Evolutionary conservation across 2,113 vertebrate species (phyloP).

Genomic region (Lamprologus lemairii): DNA sequence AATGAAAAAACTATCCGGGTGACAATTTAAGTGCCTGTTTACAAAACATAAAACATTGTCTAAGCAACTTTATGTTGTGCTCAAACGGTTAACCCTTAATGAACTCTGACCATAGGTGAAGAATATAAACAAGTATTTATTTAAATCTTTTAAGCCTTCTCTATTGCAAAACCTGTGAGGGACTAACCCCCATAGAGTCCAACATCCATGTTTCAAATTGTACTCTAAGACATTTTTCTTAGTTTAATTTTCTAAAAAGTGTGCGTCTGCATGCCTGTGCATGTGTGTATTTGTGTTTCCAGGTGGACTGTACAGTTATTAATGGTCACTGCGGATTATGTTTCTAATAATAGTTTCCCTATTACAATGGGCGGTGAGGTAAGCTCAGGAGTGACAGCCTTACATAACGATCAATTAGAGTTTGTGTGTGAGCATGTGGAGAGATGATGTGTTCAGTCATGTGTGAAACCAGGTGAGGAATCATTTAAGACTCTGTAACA

Average conservation of each 20-base stretch:
- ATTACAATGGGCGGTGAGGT: conserved; percentile 30
- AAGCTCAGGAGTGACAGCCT: conserved; percentile 2
- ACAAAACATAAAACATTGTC: not conserved
- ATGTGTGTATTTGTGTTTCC: not conserved
- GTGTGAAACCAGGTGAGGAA: not conserved
- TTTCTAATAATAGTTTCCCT: conserved; percentile 47
- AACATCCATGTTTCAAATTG: not conserved
- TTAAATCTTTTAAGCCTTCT: not conserved
- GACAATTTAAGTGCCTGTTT: not conserved
- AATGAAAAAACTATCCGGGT: not conserved
- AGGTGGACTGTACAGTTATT: not conserved
- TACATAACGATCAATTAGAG: conserved; percentile 31
- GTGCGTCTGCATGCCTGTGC: not conserved
- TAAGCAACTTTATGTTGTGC: not conserved
- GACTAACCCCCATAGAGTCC: not conserved
- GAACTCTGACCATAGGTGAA: not conserved
- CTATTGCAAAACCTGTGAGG: not conserved
- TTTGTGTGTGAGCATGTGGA: not conserved
- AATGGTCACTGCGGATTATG: conserved; percentile 36
- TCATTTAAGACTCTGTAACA: not conserved
- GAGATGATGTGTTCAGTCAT: not conserved
- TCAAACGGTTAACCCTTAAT: not conserved
- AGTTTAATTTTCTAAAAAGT: not conserved
- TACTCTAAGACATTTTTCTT: not conserved
- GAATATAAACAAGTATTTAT: not conserved